Evolutionary conservation across 2,113 vertebrate genomes (phyloP).

Genomic region (Myotis davidii): DNA sequence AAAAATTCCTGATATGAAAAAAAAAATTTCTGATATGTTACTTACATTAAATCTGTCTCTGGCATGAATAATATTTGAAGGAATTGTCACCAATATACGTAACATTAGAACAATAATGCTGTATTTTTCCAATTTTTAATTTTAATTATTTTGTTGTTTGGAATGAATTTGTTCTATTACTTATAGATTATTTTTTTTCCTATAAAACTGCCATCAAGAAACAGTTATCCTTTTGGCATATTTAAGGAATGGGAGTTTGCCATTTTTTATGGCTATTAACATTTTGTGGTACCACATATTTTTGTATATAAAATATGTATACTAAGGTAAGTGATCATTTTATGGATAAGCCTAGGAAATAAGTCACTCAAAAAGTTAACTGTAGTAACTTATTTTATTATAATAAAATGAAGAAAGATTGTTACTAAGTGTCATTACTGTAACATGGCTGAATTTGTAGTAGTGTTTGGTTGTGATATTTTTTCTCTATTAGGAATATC

Average conservation of each 20-base stretch:
- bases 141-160: neutral
- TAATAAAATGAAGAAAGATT: slow-evolving; percentile 27
- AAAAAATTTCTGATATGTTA: neutral
- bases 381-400: neutral
- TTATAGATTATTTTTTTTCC: neutral
- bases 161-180: neutral
- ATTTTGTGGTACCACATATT: neutral
- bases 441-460: neutral
- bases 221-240: neutral
- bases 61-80: neutral
- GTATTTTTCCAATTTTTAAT: neutral
- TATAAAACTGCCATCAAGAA: slow-evolving; percentile 1
- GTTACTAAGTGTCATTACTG: neutral
- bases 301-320: neutral
- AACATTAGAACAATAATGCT: neutral
- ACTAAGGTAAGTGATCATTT: slow-evolving; percentile 1
- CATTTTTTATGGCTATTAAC: neutral
- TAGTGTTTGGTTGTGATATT: neutral
- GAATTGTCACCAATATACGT: neutral
- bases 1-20: neutral
- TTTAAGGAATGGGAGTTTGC: neutral
- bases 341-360: neutral
- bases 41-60: neutral
- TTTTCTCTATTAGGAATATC: neutral
- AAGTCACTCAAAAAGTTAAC: neutral